Conservation (phyloP, 1,140 invertebrate species). For the Asbolus verrucosus region DNA sequence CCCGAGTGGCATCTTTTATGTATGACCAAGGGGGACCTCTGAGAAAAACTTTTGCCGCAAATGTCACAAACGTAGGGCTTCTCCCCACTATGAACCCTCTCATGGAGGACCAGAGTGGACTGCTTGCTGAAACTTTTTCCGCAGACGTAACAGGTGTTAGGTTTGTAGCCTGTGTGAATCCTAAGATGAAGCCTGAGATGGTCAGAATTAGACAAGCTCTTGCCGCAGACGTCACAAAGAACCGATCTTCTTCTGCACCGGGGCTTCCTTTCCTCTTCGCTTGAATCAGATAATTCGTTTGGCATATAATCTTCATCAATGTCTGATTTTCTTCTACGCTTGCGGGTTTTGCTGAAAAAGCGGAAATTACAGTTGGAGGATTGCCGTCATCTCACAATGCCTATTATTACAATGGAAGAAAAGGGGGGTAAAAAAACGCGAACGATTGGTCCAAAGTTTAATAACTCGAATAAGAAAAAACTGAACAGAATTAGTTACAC, state of each 20-base stretch:
- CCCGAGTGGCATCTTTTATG: constrained; percentile 59
- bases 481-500: not conserved
- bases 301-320: no score
- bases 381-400: no score
- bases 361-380: no score
- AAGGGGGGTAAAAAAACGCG: no score
- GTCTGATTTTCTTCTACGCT: no score
- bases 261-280: no score
- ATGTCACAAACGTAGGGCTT: constrained; percentile 66
- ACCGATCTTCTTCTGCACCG: no score
- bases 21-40: constrained; percentile 54
- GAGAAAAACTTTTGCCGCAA: constrained; percentile 51
- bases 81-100: constrained; percentile 80
- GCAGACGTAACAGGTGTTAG: constrained; percentile 75
- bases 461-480: constrained; percentile 1
- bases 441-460: no score
- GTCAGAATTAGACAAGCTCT: constrained; percentile 74
- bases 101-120: constrained; percentile 80
- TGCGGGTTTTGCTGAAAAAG: no score
- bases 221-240: constrained; percentile 75
- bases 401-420: no score
- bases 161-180: constrained; percentile 73
- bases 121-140: constrained; percentile 82
- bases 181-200: no score
- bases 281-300: no score